These are phyloP conservation scores for Congeria kusceri DNA, from an alignment of 2,888 invertebrate species.

Conservation along the genomic window DNA sequence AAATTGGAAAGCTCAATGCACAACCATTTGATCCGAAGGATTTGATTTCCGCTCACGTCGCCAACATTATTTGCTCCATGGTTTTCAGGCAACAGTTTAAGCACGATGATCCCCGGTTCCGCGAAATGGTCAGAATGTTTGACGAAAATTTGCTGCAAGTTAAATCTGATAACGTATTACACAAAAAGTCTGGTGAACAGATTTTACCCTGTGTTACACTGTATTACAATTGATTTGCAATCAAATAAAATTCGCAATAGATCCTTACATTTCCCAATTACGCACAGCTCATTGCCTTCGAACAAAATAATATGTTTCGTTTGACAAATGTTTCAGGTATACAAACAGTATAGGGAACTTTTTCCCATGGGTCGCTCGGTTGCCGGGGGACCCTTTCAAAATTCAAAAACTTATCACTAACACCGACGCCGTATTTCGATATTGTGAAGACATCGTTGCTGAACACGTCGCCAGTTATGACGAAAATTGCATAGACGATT, in stretches of 20 bases:
- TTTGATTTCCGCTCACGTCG: slow-evolving; percentile 21
- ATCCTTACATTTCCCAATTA: too few species aligned
- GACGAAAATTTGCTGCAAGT: slow-evolving; percentile 20
- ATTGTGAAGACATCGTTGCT: slow-evolving; percentile 5
- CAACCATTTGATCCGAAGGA: slow-evolving; percentile 29
- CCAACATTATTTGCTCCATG: slow-evolving; percentile 48
- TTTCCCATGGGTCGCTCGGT: slow-evolving; percentile 18
- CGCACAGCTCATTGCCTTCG: too few species aligned
- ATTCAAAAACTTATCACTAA: slow-evolving; percentile 22
- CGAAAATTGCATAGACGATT: slow-evolving; percentile 43
- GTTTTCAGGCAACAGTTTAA: slow-evolving; percentile 36
- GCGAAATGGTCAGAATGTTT: slow-evolving; percentile 7
- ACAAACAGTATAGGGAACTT: not conserved
- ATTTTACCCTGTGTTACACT: too few species aligned
- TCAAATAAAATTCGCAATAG: too few species aligned
- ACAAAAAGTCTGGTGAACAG: too few species aligned
- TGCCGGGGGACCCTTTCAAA: slow-evolving; percentile 43
- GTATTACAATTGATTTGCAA: too few species aligned
- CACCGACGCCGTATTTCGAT: slow-evolving; percentile 14
- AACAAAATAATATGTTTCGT: too few species aligned
- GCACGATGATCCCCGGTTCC: slow-evolving; percentile 30
- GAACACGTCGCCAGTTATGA: slow-evolving; percentile 37
- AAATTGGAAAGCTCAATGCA: slow-evolving; percentile 10
- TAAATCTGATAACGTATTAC: too few species aligned
- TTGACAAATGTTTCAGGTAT: too few species aligned